Base-by-base conservation (phyloP, 1,140 invertebrate genomes). In the Diprion similis region DNA sequence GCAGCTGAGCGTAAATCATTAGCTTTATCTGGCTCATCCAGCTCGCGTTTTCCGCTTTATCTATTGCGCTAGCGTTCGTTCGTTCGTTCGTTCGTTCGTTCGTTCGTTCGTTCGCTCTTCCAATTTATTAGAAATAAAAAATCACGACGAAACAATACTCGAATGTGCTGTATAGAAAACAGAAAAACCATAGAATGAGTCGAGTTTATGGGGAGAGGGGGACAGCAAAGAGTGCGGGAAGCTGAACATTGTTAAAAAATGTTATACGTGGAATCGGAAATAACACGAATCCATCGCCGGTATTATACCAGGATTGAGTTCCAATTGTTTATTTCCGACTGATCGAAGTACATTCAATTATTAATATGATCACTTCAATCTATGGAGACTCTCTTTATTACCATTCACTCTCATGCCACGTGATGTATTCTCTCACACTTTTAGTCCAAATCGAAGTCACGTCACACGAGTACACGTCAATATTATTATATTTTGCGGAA, bases 21-120 rank as follows among this genome's bases (percentile, higher is more conserved):
- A 84, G 83, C 81, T 86, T 86, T 86, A 85, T 85, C 84, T 83
- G 82, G 76, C 80, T 85, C 81, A 86, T 84, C 79, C 83, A 83
- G 78, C 84, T 76, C 78, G 79, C 80, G 81, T 82, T 59, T 82
- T 82, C 77, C 79, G 79, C 78, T 86, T 85, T 86, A 86, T 86
- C 84, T 86, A 79, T 81, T 78, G 80, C 76, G 70, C 81, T 83
- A 84, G 79, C 75, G 80, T 72, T 79, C 80, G 80, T 82, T 82
- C 82, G 51, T 59, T 59, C 51, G 24, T 37, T 59, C 51, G 51
- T 9, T 59, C 51, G n/a, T n/a, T n/a, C 75, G 80, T 72, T 79
- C 80, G 80, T 82, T 82, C 82, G 51, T 59, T 59, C 51, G 24
- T 37, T 59, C 51, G 51, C n/a, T 59, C 51, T 15, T 59, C 51